These are phyloP conservation scores for Pelodiscus sinensis DNA, from an alignment of 2,113 vertebrate species.

Conservation along the genomic window DNA sequence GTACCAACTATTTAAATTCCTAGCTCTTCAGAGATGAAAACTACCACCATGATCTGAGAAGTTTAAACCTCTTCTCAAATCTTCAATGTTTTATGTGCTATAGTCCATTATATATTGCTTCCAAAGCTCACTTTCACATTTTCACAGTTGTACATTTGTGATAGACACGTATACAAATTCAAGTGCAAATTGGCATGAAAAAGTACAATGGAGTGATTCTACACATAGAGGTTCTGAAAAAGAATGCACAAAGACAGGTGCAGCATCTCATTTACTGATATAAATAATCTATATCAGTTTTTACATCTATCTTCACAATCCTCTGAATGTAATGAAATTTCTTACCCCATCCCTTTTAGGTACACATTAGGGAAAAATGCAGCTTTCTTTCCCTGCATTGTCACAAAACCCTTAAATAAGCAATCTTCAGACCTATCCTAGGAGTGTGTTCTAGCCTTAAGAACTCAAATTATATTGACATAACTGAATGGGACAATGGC, in stretches of 20 bases:
- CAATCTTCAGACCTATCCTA: neutral
- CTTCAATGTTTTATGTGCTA: neutral
- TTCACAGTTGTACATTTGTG: neutral
- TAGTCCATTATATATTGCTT: neutral
- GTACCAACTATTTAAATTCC: neutral
- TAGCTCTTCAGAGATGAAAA: neutral
- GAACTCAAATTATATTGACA: neutral
- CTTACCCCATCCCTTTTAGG: neutral
- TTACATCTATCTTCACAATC: neutral
- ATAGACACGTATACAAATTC: neutral
- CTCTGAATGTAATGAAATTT: fast-evolving
- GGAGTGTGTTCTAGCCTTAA: neutral
- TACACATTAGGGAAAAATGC: neutral
- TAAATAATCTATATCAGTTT: neutral
- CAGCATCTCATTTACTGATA: neutral
- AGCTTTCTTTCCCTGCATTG: neutral
- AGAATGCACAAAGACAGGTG: neutral
- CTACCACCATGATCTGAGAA: too few relatives aligned
- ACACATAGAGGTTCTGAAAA: neutral
- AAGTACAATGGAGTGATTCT: neutral
- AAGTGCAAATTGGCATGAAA: neutral
- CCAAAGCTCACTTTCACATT: neutral
- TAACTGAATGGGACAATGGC: neutral
- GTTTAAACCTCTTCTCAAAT: neutral
- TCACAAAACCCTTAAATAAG: neutral